Evolutionary conservation across 1,140 invertebrate genomes (phyloP), one percentile per base, ranked within the genome.

Genomic region (Dreissena polymorpha): DNA sequence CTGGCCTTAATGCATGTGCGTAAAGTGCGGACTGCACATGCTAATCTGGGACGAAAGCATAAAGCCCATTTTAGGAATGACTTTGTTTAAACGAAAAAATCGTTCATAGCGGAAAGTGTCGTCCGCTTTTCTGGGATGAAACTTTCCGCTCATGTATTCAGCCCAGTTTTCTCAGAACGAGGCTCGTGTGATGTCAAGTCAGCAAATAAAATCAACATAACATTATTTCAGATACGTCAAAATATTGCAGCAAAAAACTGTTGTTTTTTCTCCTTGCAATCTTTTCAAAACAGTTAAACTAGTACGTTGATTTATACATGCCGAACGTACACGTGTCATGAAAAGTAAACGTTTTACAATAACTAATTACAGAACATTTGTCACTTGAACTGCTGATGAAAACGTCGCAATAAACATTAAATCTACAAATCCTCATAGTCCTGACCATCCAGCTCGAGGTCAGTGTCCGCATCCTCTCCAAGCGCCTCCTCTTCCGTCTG

Each of bases 371-470:
- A n/a, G n/a, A n/a, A n/a, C n/a, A n/a, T n/a, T n/a, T n/a, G n/a
- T n/a, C n/a, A n/a, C n/a, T n/a, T n/a, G n/a, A n/a, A n/a, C n/a
- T n/a, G n/a, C n/a, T 18, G 12, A 18, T 55, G 53, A 55, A 55
- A 55, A 18, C 18, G 53, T 18, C 12, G 53, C 53, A 12, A 12
- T 55, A 55, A 55, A 55, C 12, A 18, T 55, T 55, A 12, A 55
- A 12, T 55, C 18, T 12, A 55, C 12, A 18, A 55, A 55, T 55
- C 18, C 53, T 13, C 12, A 39, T 12, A 75, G 18, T n/a, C 50
- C 0, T 60, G 70, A 70, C 73, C 65, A 69, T 86, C 84, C n/a
- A 84, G 23, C 69, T 85, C 85, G 2, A 87, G 64, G 65, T 88
- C 86, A 0, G 85, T 86, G 27, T 85, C 85, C 16, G 27, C 21